phyloP scores from a whole-genome alignment of 2,797 vertebrate species.

The Mormyrus proboscirostris region DNA sequence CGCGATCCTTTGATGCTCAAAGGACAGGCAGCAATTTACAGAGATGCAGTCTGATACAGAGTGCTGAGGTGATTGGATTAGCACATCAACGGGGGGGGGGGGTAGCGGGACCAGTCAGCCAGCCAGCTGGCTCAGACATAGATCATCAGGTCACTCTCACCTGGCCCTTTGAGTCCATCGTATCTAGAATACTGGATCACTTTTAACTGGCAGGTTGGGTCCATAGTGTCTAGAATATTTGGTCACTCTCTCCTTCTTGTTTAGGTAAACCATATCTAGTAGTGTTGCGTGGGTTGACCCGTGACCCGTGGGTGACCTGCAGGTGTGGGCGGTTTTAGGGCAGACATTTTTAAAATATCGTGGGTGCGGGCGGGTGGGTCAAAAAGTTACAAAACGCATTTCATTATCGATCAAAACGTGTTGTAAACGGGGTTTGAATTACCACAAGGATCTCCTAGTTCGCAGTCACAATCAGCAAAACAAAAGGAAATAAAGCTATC shows the following conservation, averaged over 20 bases:
- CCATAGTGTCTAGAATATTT: neutral
- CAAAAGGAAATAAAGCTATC: too few species aligned
- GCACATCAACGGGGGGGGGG: neutral
- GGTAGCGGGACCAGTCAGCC: neutral
- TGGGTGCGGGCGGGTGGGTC: too few species aligned
- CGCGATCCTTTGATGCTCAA: neutral
- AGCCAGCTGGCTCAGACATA: neutral
- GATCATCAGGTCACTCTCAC: neutral
- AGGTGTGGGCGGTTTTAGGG: too few species aligned
- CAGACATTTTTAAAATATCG: too few species aligned
- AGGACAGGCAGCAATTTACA: neutral
- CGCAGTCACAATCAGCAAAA: too few species aligned
- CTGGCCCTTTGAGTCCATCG: neutral
- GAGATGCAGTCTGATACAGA: neutral
- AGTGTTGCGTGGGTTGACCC: too few species aligned
- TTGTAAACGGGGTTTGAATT: too few species aligned
- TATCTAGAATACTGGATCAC: neutral
- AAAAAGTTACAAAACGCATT: too few species aligned
- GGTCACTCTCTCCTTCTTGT: neutral
- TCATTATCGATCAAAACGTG: too few species aligned
- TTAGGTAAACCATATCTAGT: neutral
- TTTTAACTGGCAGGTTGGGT: neutral
- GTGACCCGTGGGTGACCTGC: too few species aligned
- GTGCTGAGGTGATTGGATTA: neutral
- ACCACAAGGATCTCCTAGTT: too few species aligned